phyloP scores from a whole-genome alignment of 2,797 vertebrate species.

The Hippopotamyrus pictus region DNA sequence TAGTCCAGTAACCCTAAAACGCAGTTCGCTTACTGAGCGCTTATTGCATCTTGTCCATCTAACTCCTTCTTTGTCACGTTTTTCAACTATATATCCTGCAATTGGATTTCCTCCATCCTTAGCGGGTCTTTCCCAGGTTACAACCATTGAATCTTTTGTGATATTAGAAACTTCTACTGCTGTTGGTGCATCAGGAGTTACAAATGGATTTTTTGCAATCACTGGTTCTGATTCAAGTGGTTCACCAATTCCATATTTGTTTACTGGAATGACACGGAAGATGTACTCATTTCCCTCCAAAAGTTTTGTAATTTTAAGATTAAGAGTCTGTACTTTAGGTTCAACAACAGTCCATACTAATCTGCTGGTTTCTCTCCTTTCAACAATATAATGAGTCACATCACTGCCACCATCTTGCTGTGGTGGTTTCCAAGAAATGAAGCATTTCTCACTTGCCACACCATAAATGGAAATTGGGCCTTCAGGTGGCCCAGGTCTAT shows the following conservation, averaged over 20 bases:
- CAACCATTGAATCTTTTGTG: constrained; percentile 94
- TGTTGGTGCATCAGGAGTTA: constrained; percentile 77
- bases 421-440: constrained; percentile 87
- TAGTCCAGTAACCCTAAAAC: constrained; percentile 87
- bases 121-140: constrained; percentile 89
- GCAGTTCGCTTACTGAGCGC: constrained; percentile 81
- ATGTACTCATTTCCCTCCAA: constrained; percentile 96
- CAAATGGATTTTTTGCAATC: constrained; percentile 87
- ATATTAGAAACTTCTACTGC: constrained; percentile 83
- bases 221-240: constrained; percentile 89
- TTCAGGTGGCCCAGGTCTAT: constrained; percentile 92
- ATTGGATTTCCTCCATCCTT: constrained; percentile 90
- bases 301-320: constrained; percentile 90
- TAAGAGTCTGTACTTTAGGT: constrained; percentile 82
- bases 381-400: constrained; percentile 87
- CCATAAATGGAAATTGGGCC: constrained; percentile 81
- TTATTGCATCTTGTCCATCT: constrained; percentile 96
- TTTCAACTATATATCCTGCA: constrained; percentile 86
- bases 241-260: constrained; percentile 94
- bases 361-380: constrained; percentile 94
- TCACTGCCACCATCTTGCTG: constrained; percentile 91
- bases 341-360: constrained; percentile 94
- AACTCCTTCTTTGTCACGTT: constrained; percentile 93
- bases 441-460: constrained; percentile 85
- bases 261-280: constrained; percentile 94